Base-by-base conservation (phyloP, 1,140 invertebrate species). In the Drosophila virilis region DNA sequence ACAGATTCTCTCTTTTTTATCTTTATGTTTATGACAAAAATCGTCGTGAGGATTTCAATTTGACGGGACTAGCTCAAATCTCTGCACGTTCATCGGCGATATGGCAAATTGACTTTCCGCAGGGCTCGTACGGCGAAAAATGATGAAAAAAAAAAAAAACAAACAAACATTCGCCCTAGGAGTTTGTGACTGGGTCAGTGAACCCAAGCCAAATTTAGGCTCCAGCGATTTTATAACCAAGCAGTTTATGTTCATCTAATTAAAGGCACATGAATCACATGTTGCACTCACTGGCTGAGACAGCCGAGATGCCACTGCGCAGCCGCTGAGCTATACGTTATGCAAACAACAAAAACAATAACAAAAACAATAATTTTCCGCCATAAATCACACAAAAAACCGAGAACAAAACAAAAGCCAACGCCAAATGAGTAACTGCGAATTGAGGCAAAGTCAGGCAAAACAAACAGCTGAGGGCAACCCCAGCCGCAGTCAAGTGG, bases 371-470 rank as follows among this genome's bases (percentile, higher is more conserved):
- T 80, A 74, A 89, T 85, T 85, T 85, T 77, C 82, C 77, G 55
- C 70, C 64, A 89, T 89, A 89, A 89, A 84, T 89, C 84, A 89
- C 78, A 51, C 76, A 84, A 84, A 76, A 84, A 84, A 76, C 43
- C 38, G 59, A 66, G 76, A 89, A 78, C 78, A 85, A 78, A 89
- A 88, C 83, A 89, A 88, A 88, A 85, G 59, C 42, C 68, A 66
- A 88, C 45, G 8, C 35, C 33, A 71, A 76, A 40, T 75, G 67
- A 75, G 67, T 73, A 73, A 76, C 61, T 52, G 51, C 48, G 59
- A 73, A 70, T 37, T 58, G 62, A 72, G 42, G 46, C 73, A 69
- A 66, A 79, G 59, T 17, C 22, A 45, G 45, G 13, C 17, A 59
- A 67, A 78, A 70, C 54, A 68, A 85, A 79, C 83, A 88, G 83